Evolutionary conservation across 2,113 vertebrate genomes (phyloP).

Genomic region (Neolamprologus fasciatus): DNA sequence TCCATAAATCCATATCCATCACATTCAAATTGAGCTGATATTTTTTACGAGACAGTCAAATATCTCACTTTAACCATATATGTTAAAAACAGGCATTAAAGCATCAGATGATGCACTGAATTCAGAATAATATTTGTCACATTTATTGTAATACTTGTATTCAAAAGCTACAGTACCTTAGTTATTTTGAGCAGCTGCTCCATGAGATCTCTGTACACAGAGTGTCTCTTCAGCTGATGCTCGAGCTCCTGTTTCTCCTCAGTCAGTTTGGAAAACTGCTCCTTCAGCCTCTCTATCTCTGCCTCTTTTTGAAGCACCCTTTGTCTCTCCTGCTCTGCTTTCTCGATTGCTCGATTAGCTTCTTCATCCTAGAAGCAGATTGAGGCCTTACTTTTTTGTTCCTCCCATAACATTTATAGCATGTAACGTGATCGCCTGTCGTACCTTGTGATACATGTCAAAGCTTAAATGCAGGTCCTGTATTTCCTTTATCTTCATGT

Average conservation of each 20-base stretch:
- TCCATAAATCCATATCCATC: background rate
- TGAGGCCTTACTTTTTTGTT: background rate
- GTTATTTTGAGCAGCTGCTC: constrained; percentile 70
- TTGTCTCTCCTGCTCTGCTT: background rate
- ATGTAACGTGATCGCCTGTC: background rate
- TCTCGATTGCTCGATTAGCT: constrained; percentile 9
- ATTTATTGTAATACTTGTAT: background rate
- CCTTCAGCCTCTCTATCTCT: constrained; percentile 3
- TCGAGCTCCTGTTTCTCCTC: background rate
- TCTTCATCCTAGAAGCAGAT: constrained; percentile 21
- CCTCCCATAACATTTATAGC: background rate
- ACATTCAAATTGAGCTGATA: background rate
- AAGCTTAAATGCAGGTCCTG: constrained; percentile 32
- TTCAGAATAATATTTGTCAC: background rate
- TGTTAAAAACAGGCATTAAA: background rate
- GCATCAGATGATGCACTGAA: background rate
- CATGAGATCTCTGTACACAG: constrained; percentile 63
- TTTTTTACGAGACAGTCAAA: background rate
- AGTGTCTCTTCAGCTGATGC: constrained; percentile 27
- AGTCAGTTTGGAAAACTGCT: background rate
- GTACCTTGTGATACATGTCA: constrained; percentile 70
- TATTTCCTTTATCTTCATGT: constrained; percentile 4
- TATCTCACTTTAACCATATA: background rate
- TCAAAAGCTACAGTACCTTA: background rate
- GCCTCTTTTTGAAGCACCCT: background rate